Evolutionary conservation across 2,797 vertebrate genomes (phyloP).

Genomic region (Rhinichthys osculus): DNA sequence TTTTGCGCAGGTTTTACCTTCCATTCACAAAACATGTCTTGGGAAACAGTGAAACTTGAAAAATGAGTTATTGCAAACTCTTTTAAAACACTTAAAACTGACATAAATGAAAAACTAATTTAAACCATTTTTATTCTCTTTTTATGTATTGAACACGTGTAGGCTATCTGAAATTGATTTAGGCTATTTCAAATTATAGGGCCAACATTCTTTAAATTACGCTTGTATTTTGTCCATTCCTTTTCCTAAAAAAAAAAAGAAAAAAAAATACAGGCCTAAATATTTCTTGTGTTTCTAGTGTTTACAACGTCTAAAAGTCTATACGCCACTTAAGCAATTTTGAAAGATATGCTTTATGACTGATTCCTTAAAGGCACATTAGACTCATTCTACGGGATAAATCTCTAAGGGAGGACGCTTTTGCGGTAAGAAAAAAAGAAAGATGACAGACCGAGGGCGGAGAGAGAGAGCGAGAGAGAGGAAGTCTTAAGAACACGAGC

Average conservation of each 20-base stretch:
- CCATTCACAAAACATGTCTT: conserved; percentile 53
- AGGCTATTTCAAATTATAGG: background rate
- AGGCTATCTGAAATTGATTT: background rate
- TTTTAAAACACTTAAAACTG: background rate
- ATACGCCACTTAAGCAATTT: background rate
- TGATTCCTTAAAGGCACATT: conserved; percentile 35
- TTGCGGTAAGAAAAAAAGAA: conserved; percentile 23
- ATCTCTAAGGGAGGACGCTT: conserved; percentile 49
- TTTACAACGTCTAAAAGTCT: background rate
- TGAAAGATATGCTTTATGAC: conserved; percentile 2
- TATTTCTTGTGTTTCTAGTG: background rate
- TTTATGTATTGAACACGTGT: background rate
- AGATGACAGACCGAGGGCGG: conserved; percentile 48
- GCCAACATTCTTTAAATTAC: too few species aligned
- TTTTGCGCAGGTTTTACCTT: conserved; percentile 57
- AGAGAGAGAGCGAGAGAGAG: conserved; percentile 14
- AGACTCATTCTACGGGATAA: conserved; percentile 23
- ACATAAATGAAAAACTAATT: background rate
- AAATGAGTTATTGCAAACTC: background rate
- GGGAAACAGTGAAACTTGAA: background rate
- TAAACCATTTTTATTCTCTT: background rate
- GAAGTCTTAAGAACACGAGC: conserved; percentile 56
- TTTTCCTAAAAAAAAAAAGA: background rate
- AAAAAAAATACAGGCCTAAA: background rate
- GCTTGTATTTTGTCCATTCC: background rate